Base-by-base conservation (phyloP, 2,888 invertebrate genomes). In the Phrixothrix hirtus region DNA sequence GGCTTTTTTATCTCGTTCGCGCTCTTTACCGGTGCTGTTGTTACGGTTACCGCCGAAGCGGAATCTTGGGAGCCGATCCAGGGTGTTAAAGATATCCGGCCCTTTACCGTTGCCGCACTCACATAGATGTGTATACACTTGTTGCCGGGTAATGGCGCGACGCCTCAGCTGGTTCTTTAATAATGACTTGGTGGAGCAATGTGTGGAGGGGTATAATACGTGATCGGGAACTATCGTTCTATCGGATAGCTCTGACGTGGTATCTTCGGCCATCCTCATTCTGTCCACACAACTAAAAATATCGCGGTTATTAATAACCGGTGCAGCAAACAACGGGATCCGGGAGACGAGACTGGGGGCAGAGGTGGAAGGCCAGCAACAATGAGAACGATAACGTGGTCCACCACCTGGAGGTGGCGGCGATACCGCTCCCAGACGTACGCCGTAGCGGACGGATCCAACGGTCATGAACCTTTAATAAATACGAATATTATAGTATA, bases 1-100 rank as follows among this genome's bases (percentile, higher is more conserved):
- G 70, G 84, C 63, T 36, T 62, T 62, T 55, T 69, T 71, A 50
- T 71, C 70, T n/a, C 55, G 38, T 26, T 65, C 60, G 17, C 61
- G 52, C 17, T 58, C 55, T 55, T 61, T 65, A 57, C 67, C 68
- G 29, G 62, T 65, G 54, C 58, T 64, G 58, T 63, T 67, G 47
- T 70, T 64, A 49, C 76, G 74, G 63, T 76, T 76, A 63, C 83
- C 78, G 67, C 83, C 87, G 80, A 87, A 85, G 75, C 88, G 86
- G 75, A 86, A 82, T 77, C 86, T 87, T 73, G 88, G 88, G 77
- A 89, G 80, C 66, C 89, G 88, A 80, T 90, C 90, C 86, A 89
- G 86, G 75, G 87, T 87, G 83, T 85, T 67, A 38, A 63, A 52
- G 42, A 64, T 64, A 56, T 72, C 68, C 75, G 70, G 63, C 64